Base-by-base conservation (phyloP, 2,797 vertebrate species). In the Epinephelus coioides region DNA sequence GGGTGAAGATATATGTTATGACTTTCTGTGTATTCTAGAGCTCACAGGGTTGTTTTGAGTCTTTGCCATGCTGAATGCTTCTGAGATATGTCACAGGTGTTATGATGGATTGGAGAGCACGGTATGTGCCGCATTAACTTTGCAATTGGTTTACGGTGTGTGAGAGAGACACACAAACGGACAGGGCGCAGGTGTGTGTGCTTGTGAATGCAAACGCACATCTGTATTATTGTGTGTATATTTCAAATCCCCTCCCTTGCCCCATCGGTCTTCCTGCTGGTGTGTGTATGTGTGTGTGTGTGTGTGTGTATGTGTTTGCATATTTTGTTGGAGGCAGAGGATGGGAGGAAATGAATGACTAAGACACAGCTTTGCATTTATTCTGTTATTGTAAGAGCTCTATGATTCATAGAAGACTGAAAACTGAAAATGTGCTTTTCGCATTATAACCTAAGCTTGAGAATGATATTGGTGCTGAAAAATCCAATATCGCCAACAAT, bases 1-100 rank as follows among this genome's bases (percentile, higher is more conserved):
- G 57, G 90, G 86, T 91, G 90, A 90, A 87, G 86, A 88, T 91
- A 83, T 87, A 74, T 72, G 64, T 65, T 72, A 15, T 79, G 90
- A 90, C 87, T 86, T 4, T 68, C n/a, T 86, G 85, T 88, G 85
- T 92, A n/a, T 81, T 86, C 78, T 83, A 79, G 73, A 86, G 87
- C 86, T 87, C 69, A 19, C 17, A 18, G 30, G 73, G n/a, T 82
- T 86, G 82, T 81, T 83, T 86, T 54, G 55, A 69, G 75, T 59
- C 76, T 73, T 56, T 57, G 76, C 65, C 51, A 25, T 21, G 77
- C 79, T 64, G 70, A 78, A 71, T 64, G 76, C 82, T 46, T 83
- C 83, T 43, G 73, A 88, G 83, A 87, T 83, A 43, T 89, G 88
- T 88, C 87, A 84, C 78, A 85, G 84, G 84, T 86, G 88, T 80